Percentiles rank a stretch among this genome's conserved stretches.
phyloP scores from a whole-genome alignment of 2,113 vertebrate genomes.

The Hyaena hyaena region DNA sequence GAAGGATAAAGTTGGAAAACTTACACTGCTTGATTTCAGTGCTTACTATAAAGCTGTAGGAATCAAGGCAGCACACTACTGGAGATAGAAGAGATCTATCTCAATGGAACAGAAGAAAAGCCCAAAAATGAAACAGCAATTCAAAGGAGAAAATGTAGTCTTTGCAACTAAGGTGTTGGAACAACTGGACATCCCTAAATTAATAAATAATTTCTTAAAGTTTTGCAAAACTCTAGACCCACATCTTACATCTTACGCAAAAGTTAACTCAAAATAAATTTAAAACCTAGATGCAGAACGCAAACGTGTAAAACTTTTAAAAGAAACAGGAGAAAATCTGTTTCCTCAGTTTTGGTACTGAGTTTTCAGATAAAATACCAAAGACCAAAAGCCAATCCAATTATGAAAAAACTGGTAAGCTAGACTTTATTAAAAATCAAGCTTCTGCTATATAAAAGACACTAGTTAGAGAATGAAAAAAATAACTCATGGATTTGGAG shows the following conservation, averaged over 20 bases:
- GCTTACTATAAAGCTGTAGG: not conserved
- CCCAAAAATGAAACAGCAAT: not conserved
- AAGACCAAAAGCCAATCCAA: not conserved
- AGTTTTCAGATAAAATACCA: not conserved
- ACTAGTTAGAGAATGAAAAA: not conserved
- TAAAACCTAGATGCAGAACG: not conserved
- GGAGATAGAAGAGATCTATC: not conserved
- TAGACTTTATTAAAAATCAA: not conserved
- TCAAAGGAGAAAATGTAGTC: not conserved
- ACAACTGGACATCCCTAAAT: not conserved
- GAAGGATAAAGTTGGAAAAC: not conserved
- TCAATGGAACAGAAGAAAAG: not conserved
- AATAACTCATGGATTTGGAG: not conserved
- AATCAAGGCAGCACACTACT: not conserved
- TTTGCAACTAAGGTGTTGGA: not conserved
- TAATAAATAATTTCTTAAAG: not conserved
- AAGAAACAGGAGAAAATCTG: not conserved
- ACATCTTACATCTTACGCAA: not conserved
- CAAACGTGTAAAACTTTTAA: not conserved
- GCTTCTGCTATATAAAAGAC: not conserved
- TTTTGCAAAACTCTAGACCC: not conserved
- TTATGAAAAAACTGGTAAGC: not conserved
- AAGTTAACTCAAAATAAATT: not conserved
- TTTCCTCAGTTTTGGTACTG: not conserved
- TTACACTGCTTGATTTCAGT: not conserved